Evolutionary conservation across 35 echinoderm and acorn worm genomes (phyloP), one percentile per base, ranked within the genome.

Genomic region (Chiridota heheva): DNA sequence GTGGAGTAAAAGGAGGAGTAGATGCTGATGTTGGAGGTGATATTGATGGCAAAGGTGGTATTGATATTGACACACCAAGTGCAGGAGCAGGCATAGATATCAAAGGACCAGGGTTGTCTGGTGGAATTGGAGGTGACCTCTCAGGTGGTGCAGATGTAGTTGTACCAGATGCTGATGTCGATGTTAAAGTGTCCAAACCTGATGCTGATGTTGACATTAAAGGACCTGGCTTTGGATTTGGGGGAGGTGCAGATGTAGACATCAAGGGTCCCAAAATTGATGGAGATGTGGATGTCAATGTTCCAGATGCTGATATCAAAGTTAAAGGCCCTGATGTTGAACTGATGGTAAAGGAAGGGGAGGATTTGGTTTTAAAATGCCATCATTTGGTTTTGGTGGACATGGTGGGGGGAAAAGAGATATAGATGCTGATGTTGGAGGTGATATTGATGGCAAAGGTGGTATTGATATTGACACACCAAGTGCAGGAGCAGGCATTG

Each of bases 51-150:
- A n/a, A n/a, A n/a, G n/a, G n/a, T n/a, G n/a, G n/a, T n/a, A n/a
- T n/a, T n/a, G n/a, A n/a, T n/a, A 64, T 84, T 4, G 73, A 85
- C 36, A 60, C 32, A 0, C 24, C 36, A 57, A 67, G 59, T 33
- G 80, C 86, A 41, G 67, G 89, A 12, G 25, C 62, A 3, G n/a
- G n/a, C n/a, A n/a, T n/a, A n/a, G 76, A 86, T 60, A 7, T 85
- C 24, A 55, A 70, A 42, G 81, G 67, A 44, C 53, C n/a, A n/a
- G n/a, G n/a, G n/a, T n/a, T n/a, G n/a, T n/a, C n/a, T n/a, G n/a
- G n/a, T n/a, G n/a, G n/a, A n/a, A n/a, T n/a, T n/a, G n/a, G 44
- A 7, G 44, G 12, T 13, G 48, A 53, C 22, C 12, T 76, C 34
- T 53, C 40, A 16, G 72, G 72, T 31, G n/a, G 26, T 29, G 44